These are phyloP conservation scores for Drosophila santomea DNA, from an alignment of 1,140 invertebrate genomes.

Conservation along the genomic window DNA sequence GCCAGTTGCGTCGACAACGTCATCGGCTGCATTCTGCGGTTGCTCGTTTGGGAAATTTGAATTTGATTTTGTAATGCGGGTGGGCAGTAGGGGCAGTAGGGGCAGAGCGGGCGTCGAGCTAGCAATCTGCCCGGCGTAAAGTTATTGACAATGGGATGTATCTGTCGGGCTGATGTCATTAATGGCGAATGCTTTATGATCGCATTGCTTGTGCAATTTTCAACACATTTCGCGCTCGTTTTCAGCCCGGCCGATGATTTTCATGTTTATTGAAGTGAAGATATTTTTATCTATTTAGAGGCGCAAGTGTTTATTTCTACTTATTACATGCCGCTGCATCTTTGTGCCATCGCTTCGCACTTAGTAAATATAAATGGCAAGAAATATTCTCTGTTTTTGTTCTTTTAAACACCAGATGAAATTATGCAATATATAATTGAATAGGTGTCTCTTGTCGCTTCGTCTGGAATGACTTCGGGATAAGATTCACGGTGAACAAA, in stretches of 20 bases:
- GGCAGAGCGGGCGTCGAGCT: slow-evolving; percentile 6
- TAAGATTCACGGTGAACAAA: neutral
- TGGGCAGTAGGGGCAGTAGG: neutral
- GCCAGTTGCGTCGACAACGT: slow-evolving; percentile 50
- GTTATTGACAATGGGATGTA: slow-evolving; percentile 84
- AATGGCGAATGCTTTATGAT: slow-evolving; percentile 84
- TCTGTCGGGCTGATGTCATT: slow-evolving; percentile 83
- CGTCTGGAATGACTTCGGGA: slow-evolving; percentile 16
- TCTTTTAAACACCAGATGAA: slow-evolving; percentile 66
- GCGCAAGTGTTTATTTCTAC: slow-evolving; percentile 81
- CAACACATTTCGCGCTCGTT: slow-evolving; percentile 77
- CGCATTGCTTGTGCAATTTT: slow-evolving; percentile 82
- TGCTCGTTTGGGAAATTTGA: slow-evolving; percentile 78
- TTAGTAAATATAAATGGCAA: slow-evolving; percentile 57
- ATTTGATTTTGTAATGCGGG: slow-evolving; percentile 74
- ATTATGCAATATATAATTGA: slow-evolving; percentile 55
- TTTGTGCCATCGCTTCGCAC: slow-evolving; percentile 16
- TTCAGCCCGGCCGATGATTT: slow-evolving; percentile 66
- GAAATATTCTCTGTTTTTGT: slow-evolving; percentile 35
- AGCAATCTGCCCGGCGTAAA: slow-evolving; percentile 79
- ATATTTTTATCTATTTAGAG: slow-evolving; percentile 84
- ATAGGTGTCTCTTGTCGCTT: slow-evolving; percentile 18
- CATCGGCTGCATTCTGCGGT: slow-evolving; percentile 52
- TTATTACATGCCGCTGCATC: slow-evolving; percentile 64
- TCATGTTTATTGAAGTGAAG: slow-evolving; percentile 84